These are phyloP conservation scores for Neosilurus mollespiculum DNA, from an alignment of 2,797 vertebrate species.

Conservation along the genomic window DNA sequence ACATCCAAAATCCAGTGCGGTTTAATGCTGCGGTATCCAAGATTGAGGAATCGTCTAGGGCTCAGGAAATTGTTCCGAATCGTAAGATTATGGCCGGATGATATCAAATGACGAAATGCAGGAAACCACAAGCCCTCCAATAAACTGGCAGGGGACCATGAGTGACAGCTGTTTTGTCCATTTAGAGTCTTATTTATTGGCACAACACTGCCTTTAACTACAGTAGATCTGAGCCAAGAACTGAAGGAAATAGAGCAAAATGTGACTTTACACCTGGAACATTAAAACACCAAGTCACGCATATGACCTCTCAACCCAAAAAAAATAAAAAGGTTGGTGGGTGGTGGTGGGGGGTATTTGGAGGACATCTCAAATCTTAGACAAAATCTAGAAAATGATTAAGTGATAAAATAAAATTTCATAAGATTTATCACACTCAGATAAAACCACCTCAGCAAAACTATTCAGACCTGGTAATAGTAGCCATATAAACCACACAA, in stretches of 20 bases:
- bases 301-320: slow-evolving; percentile 45
- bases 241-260: slow-evolving; percentile 50
- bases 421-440: slow-evolving; percentile 4
- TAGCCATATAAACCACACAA: slow-evolving; percentile 14
- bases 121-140: slow-evolving; percentile 69
- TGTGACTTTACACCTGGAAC: slow-evolving; percentile 62
- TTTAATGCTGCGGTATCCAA: slow-evolving; percentile 51
- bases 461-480: slow-evolving; percentile 2
- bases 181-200: slow-evolving; percentile 61
- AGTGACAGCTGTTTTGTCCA: slow-evolving; percentile 70
- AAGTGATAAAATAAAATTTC: slow-evolving; percentile 33
- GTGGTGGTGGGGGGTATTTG: background rate
- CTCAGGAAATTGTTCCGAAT: slow-evolving; percentile 67
- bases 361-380: slow-evolving; percentile 39
- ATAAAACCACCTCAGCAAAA: slow-evolving; percentile 2
- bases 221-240: slow-evolving; percentile 55
- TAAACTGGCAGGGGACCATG: slow-evolving; percentile 68
- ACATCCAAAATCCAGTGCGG: slow-evolving; percentile 48
- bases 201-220: slow-evolving; percentile 58
- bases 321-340: slow-evolving; percentile 1
- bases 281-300: slow-evolving; percentile 51
- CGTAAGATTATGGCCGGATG: slow-evolving; percentile 64
- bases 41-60: slow-evolving; percentile 56
- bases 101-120: slow-evolving; percentile 66
- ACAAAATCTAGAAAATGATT: slow-evolving; percentile 39